Conservation (phyloP, 2,113 vertebrate species). For the Laticauda laticaudata region DNA sequence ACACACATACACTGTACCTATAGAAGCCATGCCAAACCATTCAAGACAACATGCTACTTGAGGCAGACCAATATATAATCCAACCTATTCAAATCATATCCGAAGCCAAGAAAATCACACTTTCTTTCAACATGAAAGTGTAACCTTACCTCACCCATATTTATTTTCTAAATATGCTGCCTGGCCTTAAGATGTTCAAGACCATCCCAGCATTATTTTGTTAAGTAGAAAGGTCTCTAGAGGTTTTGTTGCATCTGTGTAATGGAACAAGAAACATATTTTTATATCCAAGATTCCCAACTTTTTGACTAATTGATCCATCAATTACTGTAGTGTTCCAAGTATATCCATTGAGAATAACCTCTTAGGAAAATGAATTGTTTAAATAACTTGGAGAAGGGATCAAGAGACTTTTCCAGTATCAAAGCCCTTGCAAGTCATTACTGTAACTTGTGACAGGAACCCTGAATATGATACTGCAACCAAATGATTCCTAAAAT, state of each 20-base stretch:
- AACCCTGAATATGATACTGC: not conserved
- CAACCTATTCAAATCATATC: no score
- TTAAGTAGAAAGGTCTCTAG: not conserved
- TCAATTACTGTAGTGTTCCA: conserved; percentile 4
- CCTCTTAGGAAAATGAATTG: not conserved
- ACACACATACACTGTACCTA: no score
- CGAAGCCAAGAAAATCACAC: no score
- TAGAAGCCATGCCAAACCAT: no score
- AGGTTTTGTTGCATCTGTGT: not conserved
- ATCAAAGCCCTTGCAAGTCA: not conserved
- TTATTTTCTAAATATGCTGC: not conserved
- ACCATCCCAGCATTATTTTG: not conserved
- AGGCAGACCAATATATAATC: no score
- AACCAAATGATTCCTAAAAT: not conserved
- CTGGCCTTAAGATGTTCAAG: not conserved
- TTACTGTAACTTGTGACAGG: not conserved
- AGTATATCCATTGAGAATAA: not conserved
- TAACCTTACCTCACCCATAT: no score
- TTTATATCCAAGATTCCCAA: not conserved
- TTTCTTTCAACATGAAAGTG: no score
- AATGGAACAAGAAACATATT: not conserved
- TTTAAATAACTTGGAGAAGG: not conserved
- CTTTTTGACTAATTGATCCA: conserved; percentile 3
- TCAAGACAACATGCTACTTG: no score
- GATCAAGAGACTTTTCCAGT: not conserved